Percentiles rank a stretch among this genome's conserved stretches.
Conservation (phyloP, 2,888 invertebrate genomes). For the Endotricha flammealis region DNA sequence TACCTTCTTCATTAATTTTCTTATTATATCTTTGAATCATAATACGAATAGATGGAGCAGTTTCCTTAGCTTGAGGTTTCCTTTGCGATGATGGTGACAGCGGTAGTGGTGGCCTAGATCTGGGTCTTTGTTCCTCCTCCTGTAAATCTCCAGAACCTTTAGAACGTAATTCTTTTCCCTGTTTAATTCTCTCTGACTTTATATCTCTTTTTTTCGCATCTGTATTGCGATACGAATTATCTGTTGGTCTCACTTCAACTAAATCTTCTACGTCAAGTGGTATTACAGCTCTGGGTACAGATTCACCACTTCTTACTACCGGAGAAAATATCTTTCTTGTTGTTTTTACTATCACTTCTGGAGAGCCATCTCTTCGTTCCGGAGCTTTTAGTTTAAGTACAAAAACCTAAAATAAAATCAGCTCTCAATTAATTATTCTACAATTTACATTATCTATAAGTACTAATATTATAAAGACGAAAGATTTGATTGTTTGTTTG, state of each 20-base stretch:
- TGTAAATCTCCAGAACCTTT: slow-evolving; percentile 59
- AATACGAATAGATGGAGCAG: slow-evolving; percentile 82
- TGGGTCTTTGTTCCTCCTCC: slow-evolving; percentile 50
- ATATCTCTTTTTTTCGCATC: slow-evolving; percentile 30
- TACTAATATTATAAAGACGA: too few relatives aligned
- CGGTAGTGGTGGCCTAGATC: slow-evolving; percentile 76
- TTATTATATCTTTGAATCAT: slow-evolving; percentile 85
- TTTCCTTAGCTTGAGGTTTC: slow-evolving; percentile 77
- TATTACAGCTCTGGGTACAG: slow-evolving; percentile 72
- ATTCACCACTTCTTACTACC: slow-evolving; percentile 78
- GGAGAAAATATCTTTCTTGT: slow-evolving; percentile 89
- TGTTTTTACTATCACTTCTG: slow-evolving; percentile 87
- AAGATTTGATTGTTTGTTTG: too few relatives aligned
- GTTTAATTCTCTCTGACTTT: slow-evolving; percentile 31
- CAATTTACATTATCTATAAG: too few relatives aligned
- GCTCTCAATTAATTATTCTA: too few relatives aligned
- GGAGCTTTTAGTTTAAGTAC: slow-evolving; percentile 65
- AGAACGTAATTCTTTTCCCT: slow-evolving; percentile 34
- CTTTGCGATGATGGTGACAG: slow-evolving; percentile 79
- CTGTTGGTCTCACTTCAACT: slow-evolving; percentile 47
- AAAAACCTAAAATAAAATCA: slow-evolving; percentile 45
- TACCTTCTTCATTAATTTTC: slow-evolving; percentile 79
- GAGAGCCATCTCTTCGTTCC: slow-evolving; percentile 55
- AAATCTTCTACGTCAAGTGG: slow-evolving; percentile 58
- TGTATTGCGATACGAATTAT: slow-evolving; percentile 24